Evolutionary conservation across 2,113 vertebrate species (phyloP).

Genomic region (Ophiodon elongatus): DNA sequence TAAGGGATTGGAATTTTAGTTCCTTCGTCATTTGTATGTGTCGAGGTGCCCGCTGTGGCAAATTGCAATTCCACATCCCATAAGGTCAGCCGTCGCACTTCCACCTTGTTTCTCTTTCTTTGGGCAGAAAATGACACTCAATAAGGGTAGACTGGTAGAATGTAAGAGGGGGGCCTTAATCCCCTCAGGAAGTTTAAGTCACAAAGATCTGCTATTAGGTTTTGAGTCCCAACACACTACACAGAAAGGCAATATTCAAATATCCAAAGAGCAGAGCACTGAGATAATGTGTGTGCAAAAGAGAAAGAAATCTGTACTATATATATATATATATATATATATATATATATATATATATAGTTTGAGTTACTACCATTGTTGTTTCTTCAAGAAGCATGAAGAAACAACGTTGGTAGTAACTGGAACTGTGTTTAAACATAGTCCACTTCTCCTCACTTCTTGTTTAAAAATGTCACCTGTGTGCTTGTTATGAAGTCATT

Average conservation of each 20-base stretch:
- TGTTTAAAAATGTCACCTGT: neutral
- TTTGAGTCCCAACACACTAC: constrained; percentile 31
- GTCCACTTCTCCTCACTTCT: neutral
- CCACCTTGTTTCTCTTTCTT: constrained; percentile 72
- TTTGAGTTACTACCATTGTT: too few species aligned
- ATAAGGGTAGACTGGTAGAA: constrained; percentile 59
- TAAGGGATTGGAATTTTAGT: constrained; percentile 76
- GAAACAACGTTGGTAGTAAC: neutral
- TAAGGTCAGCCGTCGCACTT: constrained; percentile 74
- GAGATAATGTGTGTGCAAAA: neutral
- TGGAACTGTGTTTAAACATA: neutral
- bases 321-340: neutral
- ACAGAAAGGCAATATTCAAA: constrained; percentile 38
- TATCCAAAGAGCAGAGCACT: neutral
- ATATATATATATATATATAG: neutral
- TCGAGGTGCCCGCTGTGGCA: constrained; percentile 73
- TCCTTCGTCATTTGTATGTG: constrained; percentile 81
- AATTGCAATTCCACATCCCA: constrained; percentile 80
- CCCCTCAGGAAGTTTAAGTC: constrained; percentile 55
- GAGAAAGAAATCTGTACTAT: neutral
- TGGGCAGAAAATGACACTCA: constrained; percentile 57
- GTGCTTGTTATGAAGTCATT: neutral
- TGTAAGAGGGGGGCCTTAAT: constrained; percentile 57
- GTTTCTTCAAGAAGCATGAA: too few species aligned
- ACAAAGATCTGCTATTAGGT: constrained; percentile 43